Conservation (phyloP, 2,113 vertebrate genomes). For the Furnarius figulus region DNA sequence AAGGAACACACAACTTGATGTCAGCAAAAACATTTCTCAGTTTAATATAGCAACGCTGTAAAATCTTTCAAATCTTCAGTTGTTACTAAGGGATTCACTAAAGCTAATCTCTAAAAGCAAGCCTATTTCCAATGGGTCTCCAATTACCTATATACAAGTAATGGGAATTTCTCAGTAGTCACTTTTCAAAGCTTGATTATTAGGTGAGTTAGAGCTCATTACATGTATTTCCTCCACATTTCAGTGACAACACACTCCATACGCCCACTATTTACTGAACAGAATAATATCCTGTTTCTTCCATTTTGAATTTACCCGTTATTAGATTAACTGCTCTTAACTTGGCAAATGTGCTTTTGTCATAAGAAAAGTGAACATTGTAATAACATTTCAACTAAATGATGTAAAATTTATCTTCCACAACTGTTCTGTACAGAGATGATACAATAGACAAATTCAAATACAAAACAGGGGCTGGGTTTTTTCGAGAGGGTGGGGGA, state of each 20-base stretch:
- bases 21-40: background rate
- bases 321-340: background rate
- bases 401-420: background rate
- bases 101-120: background rate
- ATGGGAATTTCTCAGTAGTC: background rate
- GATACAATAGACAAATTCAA: background rate
- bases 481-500: background rate
- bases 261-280: background rate
- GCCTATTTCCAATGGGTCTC: background rate
- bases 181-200: background rate
- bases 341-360: background rate
- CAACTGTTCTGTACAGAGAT: background rate
- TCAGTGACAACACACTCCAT: background rate
- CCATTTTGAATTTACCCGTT: background rate
- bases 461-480: rapidly evolving
- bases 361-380: background rate
- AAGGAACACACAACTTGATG: background rate
- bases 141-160: background rate
- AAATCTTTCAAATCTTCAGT: background rate
- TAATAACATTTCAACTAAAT: background rate
- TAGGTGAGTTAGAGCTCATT: background rate
- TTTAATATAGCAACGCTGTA: background rate
- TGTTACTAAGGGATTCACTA: background rate
- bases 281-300: background rate
- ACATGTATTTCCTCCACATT: background rate